phyloP scores from a whole-genome alignment of 2,888 invertebrate genomes.

The Ganaspis brasiliensis region DNA sequence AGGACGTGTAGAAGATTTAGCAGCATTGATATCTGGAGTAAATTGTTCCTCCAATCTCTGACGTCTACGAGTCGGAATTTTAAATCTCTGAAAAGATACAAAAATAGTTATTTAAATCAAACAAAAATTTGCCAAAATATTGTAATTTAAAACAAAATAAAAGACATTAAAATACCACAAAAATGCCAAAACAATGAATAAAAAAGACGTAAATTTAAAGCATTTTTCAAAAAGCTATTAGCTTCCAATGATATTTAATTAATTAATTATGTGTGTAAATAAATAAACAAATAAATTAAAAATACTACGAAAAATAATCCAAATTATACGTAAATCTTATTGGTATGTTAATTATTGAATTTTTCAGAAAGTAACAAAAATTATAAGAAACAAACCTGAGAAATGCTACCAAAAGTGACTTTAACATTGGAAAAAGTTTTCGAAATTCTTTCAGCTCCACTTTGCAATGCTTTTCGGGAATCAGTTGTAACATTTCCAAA shows the following conservation, averaged over 20 bases:
- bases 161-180: background rate
- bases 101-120: slow-evolving; percentile 29
- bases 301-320: too few species aligned
- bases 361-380: background rate
- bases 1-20: slow-evolving; percentile 69
- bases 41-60: slow-evolving; percentile 83
- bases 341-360: too few species aligned
- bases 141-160: too few species aligned
- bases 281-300: too few species aligned
- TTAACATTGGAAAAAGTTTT: slow-evolving; percentile 86
- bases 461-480: slow-evolving; percentile 85
- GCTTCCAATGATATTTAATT: background rate
- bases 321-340: too few species aligned
- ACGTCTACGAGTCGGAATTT: slow-evolving; percentile 82
- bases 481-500: slow-evolving; percentile 82
- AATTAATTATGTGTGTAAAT: background rate
- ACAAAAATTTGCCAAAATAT: too few species aligned
- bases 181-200: too few species aligned
- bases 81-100: slow-evolving; percentile 80
- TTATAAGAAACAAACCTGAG: slow-evolving; percentile 82
- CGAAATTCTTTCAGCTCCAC: slow-evolving; percentile 86
- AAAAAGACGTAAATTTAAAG: too few species aligned
- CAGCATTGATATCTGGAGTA: slow-evolving; percentile 73
- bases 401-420: slow-evolving; percentile 85
- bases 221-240: too few species aligned